Evolutionary conservation across 2,797 vertebrate species (phyloP).

Genomic region (Myripristis murdjan): DNA sequence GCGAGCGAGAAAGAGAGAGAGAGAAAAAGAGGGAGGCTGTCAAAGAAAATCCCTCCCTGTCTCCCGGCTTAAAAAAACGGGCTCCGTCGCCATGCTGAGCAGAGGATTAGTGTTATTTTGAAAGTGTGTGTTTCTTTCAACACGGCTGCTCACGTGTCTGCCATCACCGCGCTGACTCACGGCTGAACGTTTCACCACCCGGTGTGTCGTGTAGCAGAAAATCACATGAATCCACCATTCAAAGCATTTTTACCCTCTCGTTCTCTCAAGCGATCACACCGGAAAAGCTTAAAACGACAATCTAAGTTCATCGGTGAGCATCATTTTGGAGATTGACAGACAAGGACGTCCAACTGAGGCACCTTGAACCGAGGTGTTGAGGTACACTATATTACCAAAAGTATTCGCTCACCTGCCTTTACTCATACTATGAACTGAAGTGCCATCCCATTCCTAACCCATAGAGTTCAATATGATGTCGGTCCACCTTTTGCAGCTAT

Average conservation of each 20-base stretch:
- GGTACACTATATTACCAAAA: no score
- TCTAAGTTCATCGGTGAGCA: constrained; percentile 27
- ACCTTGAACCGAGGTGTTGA: no score
- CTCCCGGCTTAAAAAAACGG: background rate
- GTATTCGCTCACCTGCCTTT: no score
- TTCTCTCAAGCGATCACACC: constrained; percentile 15
- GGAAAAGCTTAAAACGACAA: constrained; percentile 20
- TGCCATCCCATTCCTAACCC: no score
- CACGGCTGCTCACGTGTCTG: constrained; percentile 1
- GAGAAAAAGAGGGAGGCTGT: constrained; percentile 11
- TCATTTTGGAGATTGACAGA: constrained; percentile 34
- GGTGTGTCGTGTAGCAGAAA: constrained; percentile 16
- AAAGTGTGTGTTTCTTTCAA: constrained; percentile 4
- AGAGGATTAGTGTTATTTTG: constrained; percentile 6
- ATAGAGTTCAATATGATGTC: no score
- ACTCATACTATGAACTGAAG: no score
- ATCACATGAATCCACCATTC: constrained; percentile 8
- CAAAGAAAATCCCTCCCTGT: constrained; percentile 8
- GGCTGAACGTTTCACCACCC: constrained; percentile 11
- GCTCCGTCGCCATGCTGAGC: background rate
- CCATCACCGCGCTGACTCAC: constrained; percentile 4
- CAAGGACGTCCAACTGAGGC: no score
- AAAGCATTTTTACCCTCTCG: background rate
- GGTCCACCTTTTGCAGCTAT: no score
- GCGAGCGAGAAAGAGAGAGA: no score